Conservation (phyloP, 2,113 vertebrate species). For the Accipiter virgatus region DNA sequence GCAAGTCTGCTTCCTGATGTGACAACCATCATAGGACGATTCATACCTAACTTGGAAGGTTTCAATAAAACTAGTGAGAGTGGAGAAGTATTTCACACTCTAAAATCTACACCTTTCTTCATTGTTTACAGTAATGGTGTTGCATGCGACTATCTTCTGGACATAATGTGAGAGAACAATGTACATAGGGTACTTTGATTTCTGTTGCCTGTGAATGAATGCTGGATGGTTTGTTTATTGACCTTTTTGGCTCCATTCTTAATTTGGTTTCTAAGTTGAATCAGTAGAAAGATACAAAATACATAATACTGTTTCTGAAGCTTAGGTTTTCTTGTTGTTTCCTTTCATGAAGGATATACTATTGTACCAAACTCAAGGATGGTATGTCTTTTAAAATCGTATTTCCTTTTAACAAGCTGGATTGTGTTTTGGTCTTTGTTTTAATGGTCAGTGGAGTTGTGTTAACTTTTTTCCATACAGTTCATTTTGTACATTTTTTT, state of each 20-base stretch:
- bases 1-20: background rate
- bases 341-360: background rate
- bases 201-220: slow-evolving; percentile 2
- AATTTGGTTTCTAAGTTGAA: background rate
- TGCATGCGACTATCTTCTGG: background rate
- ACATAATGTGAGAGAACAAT: background rate
- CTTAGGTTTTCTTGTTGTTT: background rate
- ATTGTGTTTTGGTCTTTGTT: background rate
- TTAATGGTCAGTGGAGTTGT: background rate
- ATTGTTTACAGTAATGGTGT: background rate
- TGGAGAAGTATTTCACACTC: background rate
- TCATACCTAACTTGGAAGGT: background rate
- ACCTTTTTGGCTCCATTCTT: background rate
- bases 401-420: background rate
- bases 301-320: background rate
- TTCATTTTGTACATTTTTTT: background rate
- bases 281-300: background rate
- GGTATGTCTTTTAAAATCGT: background rate
- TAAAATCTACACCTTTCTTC: background rate
- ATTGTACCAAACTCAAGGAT: background rate
- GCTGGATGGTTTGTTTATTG: background rate
- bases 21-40: background rate
- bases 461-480: background rate
- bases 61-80: background rate
- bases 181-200: background rate